Conservation (phyloP, 2,888 invertebrate species). For the Cataglyphis rosenhaueri region DNA sequence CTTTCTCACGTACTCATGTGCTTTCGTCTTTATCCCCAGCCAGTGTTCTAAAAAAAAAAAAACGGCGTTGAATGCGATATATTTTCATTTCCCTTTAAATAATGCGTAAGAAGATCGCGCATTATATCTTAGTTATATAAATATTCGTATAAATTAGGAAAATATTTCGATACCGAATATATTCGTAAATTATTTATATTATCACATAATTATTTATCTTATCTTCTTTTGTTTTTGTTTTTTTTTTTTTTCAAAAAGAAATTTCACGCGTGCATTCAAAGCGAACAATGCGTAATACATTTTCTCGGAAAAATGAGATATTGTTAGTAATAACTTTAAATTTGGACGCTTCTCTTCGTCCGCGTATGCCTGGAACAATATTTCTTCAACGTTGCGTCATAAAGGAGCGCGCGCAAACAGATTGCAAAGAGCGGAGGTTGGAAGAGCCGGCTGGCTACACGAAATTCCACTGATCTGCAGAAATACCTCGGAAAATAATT, state of each 20-base stretch:
- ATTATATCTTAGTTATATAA: not conserved
- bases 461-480: conserved; percentile 68
- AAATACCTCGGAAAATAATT: conserved; percentile 74
- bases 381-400: conserved; percentile 62
- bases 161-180: not conserved
- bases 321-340: conserved; percentile 34
- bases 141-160: not conserved
- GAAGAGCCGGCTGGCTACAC: conserved; percentile 48
- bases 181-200: conserved; percentile 7
- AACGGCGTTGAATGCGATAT: not conserved
- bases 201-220: not conserved
- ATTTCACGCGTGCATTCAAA: not conserved
- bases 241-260: not conserved
- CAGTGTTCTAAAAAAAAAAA: conserved; percentile 3
- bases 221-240: not conserved
- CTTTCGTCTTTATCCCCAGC: conserved; percentile 50
- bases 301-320: conserved; percentile 49
- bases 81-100: not conserved
- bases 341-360: conserved; percentile 31
- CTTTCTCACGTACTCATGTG: conserved; percentile 75
- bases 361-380: conserved; percentile 66
- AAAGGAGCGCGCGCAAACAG: conserved; percentile 60
- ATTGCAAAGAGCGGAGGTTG: conserved; percentile 61
- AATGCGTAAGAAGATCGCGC: not conserved
- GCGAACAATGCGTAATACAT: conserved; percentile 32